A percentile compares a stretch with the other conserved stretches of the same genome.
These are phyloP conservation scores for Trypoxylon attenuatum DNA, from an alignment of 2,888 invertebrate species.

Conservation along the genomic window DNA sequence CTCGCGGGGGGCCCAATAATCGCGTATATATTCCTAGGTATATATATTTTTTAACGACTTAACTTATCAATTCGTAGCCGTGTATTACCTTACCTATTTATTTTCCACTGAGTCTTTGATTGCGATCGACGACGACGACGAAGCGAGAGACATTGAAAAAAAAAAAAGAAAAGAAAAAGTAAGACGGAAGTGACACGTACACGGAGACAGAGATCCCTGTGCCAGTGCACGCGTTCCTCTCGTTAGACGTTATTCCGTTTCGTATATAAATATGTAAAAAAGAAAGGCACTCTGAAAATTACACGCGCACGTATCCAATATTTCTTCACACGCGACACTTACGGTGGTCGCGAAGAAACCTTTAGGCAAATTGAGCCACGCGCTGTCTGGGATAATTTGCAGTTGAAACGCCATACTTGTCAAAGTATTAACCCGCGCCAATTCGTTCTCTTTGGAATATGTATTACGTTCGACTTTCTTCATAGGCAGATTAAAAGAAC, in stretches of 20 bases:
- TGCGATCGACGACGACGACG: slow-evolving; percentile 53
- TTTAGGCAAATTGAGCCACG: slow-evolving; percentile 34
- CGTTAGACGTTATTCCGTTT: slow-evolving; percentile 40
- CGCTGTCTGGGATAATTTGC: too few species aligned
- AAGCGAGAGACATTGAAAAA: slow-evolving; percentile 24
- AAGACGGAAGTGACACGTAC: not conserved
- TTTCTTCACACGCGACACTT: slow-evolving; percentile 35
- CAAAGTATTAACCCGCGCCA: too few species aligned
- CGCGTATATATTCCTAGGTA: slow-evolving; percentile 58
- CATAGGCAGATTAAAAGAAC: too few species aligned
- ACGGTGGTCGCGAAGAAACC: slow-evolving; percentile 27
- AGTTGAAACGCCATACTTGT: too few species aligned
- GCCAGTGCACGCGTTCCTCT: slow-evolving; percentile 8
- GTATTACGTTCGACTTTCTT: too few species aligned
- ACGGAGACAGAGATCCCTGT: not conserved
- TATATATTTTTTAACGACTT: slow-evolving; percentile 61
- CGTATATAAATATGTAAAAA: slow-evolving; percentile 26
- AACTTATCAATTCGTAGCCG: slow-evolving; percentile 57
- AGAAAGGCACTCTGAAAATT: slow-evolving; percentile 45
- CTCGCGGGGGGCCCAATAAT: slow-evolving; percentile 56
- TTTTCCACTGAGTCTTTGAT: slow-evolving; percentile 52
- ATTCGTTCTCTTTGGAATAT: too few species aligned
- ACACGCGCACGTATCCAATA: slow-evolving; percentile 44
- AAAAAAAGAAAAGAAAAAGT: not conserved
- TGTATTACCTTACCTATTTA: slow-evolving; percentile 52